Conservation (phyloP, 2,797 vertebrate genomes). For the Limnodromus scolopaceus region DNA sequence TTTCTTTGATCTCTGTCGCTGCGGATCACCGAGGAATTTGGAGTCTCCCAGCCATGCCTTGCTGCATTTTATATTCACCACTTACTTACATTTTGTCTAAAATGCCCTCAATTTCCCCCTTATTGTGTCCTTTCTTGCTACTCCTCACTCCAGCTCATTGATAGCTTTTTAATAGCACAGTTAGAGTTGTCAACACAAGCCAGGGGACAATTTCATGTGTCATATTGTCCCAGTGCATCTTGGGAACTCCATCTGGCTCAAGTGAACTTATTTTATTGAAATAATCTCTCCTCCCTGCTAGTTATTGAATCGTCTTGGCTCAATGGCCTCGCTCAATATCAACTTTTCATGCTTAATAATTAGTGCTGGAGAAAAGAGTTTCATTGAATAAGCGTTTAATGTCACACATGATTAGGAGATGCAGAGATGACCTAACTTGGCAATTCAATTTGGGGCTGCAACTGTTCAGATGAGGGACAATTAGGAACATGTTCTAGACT, state of each 20-base stretch:
- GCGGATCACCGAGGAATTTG: not conserved
- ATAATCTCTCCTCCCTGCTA: constrained; percentile 65
- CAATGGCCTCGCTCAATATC: constrained; percentile 55
- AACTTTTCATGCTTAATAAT: constrained; percentile 64
- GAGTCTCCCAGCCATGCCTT: not conserved
- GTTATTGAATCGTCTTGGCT: constrained; percentile 63
- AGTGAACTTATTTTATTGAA: constrained; percentile 42
- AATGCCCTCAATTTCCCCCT: not conserved
- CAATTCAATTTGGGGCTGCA: not conserved
- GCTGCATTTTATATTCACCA: not conserved
- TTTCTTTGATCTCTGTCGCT: not conserved
- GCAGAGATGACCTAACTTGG: constrained; percentile 8
- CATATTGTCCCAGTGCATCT: constrained; percentile 6
- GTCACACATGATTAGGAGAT: constrained; percentile 63
- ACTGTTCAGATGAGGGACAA: not conserved
- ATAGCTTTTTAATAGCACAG: constrained; percentile 59
- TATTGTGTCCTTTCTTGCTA: not conserved
- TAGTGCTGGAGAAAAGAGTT: constrained; percentile 36
- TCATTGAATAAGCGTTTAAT: constrained; percentile 59
- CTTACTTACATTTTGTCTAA: not conserved
- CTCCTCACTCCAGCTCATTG: not conserved
- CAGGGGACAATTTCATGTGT: constrained; percentile 41
- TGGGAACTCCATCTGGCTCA: constrained; percentile 44
- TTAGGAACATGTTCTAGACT: not conserved
- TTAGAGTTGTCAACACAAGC: constrained; percentile 41